phyloP scores from a whole-genome alignment of 2,888 invertebrate genomes.

The Bombylius major region DNA sequence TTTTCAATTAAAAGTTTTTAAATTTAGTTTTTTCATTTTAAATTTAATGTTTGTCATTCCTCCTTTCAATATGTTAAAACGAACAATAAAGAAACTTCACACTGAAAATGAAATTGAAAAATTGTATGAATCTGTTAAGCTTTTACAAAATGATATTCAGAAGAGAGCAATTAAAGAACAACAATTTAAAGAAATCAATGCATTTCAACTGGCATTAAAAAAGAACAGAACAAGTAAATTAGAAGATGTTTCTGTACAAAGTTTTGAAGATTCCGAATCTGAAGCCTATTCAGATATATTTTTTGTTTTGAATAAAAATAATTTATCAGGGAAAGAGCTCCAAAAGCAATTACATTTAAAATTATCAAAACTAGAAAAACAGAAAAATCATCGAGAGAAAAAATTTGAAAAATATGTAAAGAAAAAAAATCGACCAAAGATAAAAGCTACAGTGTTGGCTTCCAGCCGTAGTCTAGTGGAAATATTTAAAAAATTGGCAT shows the following conservation, averaged over 20 bases:
- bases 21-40: too few relatives aligned
- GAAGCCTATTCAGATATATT: neutral
- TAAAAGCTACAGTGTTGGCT: too few relatives aligned
- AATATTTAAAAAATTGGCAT: too few relatives aligned
- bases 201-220: too few relatives aligned
- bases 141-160: neutral
- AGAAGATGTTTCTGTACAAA: neutral
- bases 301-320: neutral
- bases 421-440: too few relatives aligned
- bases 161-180: neutral
- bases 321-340: neutral
- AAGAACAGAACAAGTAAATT: neutral
- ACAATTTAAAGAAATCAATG: neutral
- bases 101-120: neutral
- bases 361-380: neutral
- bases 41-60: too few relatives aligned
- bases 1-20: too few relatives aligned
- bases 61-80: too few relatives aligned
- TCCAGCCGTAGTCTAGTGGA: too few relatives aligned
- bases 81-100: neutral
- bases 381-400: too few relatives aligned
- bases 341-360: neutral
- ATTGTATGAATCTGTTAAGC: neutral
- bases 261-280: neutral
- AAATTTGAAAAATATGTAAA: neutral